These are phyloP conservation scores for Operophtera brumata DNA, from an alignment of 2,888 invertebrate genomes.

Conservation along the genomic window DNA sequence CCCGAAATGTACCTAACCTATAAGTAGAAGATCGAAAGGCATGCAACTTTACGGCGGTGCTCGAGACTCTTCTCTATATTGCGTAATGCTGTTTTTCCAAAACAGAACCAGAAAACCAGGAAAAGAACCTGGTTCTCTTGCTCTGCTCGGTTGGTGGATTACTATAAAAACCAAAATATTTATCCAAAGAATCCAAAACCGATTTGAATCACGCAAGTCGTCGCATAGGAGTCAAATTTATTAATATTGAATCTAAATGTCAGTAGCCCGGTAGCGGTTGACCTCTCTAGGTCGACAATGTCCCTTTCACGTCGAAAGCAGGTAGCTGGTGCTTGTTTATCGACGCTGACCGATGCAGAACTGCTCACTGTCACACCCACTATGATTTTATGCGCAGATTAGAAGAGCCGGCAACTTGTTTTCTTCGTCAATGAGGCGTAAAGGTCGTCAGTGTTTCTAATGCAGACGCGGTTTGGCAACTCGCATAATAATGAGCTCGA, in stretches of 20 bases:
- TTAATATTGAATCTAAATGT: conserved; percentile 18
- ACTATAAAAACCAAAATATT: background rate
- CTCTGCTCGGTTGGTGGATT: background rate
- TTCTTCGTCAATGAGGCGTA: conserved; percentile 11
- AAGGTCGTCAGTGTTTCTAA: conserved; percentile 22
- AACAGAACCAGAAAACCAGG: too few relatives aligned
- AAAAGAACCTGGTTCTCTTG: background rate
- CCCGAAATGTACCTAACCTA: too few relatives aligned
- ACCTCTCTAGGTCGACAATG: conserved; percentile 24
- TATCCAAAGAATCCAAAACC: background rate
- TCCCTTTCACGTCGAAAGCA: conserved; percentile 2
- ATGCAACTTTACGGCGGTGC: too few relatives aligned
- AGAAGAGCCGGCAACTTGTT: background rate
- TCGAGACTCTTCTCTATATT: too few relatives aligned
- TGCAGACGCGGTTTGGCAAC: conserved; percentile 24
- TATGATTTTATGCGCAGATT: too few relatives aligned
- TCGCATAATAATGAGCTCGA: conserved; percentile 14
- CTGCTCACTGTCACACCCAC: too few relatives aligned
- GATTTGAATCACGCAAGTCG: conserved; percentile 12
- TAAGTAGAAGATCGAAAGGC: too few relatives aligned
- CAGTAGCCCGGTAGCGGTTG: conserved; percentile 13
- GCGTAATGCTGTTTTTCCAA: too few relatives aligned
- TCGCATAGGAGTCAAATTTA: conserved; percentile 10
- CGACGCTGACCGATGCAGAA: background rate
- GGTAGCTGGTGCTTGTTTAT: background rate